A percentile compares a stretch with the other conserved stretches of the same genome.
Evolutionary conservation across 2,888 invertebrate species (phyloP).

Genomic region (Elmis aenea): DNA sequence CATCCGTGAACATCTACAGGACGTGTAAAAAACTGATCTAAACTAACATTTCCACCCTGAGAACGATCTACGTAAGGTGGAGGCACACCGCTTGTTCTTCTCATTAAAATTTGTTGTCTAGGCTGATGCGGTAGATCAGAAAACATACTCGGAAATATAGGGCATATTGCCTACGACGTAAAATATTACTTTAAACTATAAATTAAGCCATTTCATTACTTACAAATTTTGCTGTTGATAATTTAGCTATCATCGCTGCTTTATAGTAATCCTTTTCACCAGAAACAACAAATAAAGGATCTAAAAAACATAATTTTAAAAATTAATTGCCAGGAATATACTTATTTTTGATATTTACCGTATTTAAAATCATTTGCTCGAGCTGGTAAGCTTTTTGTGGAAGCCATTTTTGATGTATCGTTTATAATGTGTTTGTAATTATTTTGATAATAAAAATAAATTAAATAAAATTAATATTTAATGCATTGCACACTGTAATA

Average conservation of each 20-base stretch:
- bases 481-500: too few species aligned
- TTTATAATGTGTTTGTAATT: too few species aligned
- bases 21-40: too few species aligned
- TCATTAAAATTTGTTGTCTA: constrained; percentile 48
- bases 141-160: constrained; percentile 57
- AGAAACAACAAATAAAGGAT: constrained; percentile 55
- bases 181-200: not conserved
- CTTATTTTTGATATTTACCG: too few species aligned
- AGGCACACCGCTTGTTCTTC: constrained; percentile 26
- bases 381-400: constrained; percentile 4
- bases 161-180: constrained; percentile 49
- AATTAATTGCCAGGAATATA: too few species aligned
- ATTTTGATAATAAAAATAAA: too few species aligned
- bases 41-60: too few species aligned
- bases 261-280: constrained; percentile 55
- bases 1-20: constrained; percentile 20
- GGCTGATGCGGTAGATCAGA: constrained; percentile 52
- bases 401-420: constrained; percentile 4
- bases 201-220: constrained; percentile 26
- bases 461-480: too few species aligned
- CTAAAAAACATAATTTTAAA: constrained; percentile 37
- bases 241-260: constrained; percentile 51
- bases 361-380: constrained; percentile 25
- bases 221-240: constrained; percentile 54
- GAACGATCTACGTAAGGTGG: constrained; percentile 33